Percentiles rank a stretch among this genome's conserved stretches.
These are phyloP conservation scores for Chloroceryle inda DNA, from an alignment of 2,797 vertebrate genomes.

Conservation along the genomic window DNA sequence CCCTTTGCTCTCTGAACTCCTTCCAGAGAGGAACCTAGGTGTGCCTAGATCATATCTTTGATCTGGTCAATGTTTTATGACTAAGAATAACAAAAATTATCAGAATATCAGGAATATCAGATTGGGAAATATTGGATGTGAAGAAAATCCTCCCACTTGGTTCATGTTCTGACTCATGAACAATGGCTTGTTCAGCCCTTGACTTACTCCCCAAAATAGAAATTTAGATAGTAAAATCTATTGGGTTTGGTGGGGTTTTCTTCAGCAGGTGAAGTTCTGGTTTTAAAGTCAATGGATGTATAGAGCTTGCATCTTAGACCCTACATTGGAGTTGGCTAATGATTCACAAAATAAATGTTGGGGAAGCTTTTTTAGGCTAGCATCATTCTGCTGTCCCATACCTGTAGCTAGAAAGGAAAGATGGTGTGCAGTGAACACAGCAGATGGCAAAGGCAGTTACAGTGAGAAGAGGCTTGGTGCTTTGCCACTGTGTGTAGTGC, in stretches of 20 bases:
- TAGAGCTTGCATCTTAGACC: background rate
- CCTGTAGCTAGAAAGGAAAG: background rate
- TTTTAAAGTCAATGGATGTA: background rate
- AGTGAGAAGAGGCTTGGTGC: background rate
- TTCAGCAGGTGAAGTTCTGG: background rate
- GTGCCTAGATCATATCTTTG: background rate
- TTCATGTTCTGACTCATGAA: too few species aligned
- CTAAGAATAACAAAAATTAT: too few species aligned
- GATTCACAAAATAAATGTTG: background rate
- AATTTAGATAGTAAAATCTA: background rate
- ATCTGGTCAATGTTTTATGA: too few species aligned
- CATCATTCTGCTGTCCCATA: background rate
- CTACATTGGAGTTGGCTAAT: background rate
- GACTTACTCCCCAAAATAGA: background rate
- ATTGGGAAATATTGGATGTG: too few species aligned
- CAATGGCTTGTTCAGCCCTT: background rate
- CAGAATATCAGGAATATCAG: too few species aligned
- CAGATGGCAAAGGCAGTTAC: slow-evolving; percentile 53
- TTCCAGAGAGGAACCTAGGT: background rate
- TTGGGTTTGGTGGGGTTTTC: background rate
- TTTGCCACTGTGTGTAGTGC: background rate
- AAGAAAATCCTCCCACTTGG: too few species aligned
- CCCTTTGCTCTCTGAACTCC: background rate
- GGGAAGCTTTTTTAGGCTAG: background rate
- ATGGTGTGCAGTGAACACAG: background rate